Base-by-base conservation (phyloP, 2,113 vertebrate genomes). In the Corapipo altera region DNA sequence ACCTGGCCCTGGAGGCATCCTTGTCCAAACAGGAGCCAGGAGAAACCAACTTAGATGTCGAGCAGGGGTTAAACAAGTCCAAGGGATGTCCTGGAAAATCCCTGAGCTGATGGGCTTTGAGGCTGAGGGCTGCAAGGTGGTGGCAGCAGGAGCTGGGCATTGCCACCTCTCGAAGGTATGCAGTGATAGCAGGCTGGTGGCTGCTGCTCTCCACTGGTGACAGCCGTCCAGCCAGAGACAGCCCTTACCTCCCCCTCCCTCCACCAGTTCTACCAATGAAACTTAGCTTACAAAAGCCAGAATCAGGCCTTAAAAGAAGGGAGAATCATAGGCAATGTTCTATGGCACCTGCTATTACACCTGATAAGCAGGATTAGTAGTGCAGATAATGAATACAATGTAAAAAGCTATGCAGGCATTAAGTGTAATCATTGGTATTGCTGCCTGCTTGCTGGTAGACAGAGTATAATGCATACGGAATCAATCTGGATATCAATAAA, bases 11-110 rank as follows among this genome's bases (percentile, higher is more conserved):
- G 2, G 33, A 79, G 32, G 13, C 22, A 33, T 46, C 48, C 39
- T 18, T 48, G 8, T 48, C 52, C 52, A 19, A 58, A n/a, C 4
- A 54, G 39, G 12, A 91, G 44, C 17, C 28, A 23, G 62, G 17
- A 85, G 22, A 85, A 69, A 23, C 2, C 22, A 79, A 14, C 7
- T 55, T 61, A 28, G 8, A 39, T 0, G 0, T 8, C 51, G 39
- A n/a, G 6, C 24, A 49, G 37, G 51, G 30, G 8, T 66, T 84
- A 61, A 73, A 35, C 9, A 15, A 27, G 18, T 2, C 87, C 22
- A 39, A 59, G 58, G 26, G 35, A 6, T 26, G 22, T 15, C 49
- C 32, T 4, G 4, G 27, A 20, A 82, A 67, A 64, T 11, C 48
- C 54, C 57, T 16, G 27, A 52, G 28, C 54, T 3, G 5, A 35